Evolutionary conservation across 2,888 invertebrate species (phyloP), one percentile per base, ranked within the genome.

Genomic region (Nemotelus nigrinus): DNA sequence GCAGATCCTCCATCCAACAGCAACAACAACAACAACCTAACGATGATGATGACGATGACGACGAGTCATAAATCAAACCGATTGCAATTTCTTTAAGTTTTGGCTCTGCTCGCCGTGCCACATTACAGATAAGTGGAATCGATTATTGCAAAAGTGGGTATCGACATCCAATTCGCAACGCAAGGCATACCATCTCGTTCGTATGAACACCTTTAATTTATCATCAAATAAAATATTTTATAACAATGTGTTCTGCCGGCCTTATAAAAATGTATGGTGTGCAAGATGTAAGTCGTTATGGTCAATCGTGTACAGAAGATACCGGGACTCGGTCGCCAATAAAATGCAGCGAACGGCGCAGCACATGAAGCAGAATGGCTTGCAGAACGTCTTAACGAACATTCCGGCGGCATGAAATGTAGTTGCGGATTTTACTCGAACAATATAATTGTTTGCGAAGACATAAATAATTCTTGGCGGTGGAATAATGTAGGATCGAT

Each of bases 371-470:
- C 0, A 25, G 60, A 7, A 60, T 41, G 60, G 41, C n/a, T 39
- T 60, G 41, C 67, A n/a, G 8, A 50, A 25, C 5, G 72, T 45
- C 47, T 47, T 60, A 63, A 50, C 57, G 45, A n/a, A 72, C 60
- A 45, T 58, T 58, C 39, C 58, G 58, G 2, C 44, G 47, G 41
- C 45, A 58, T 60, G 72, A 60, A 65, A 65, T 65, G 76, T 76
- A 63, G 75, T 63, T 76, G 76, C 72, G 70, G 72, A 79, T 74
- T 76, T 71, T 45, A 71, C 77, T 76, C 45, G 72, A 79, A 79
- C 79, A 79, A 79, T 78, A 79, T 79, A 79, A 79, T 78, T 79
- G 79, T 76, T 79, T 78, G 76, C 74, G 76, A 79, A 79, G 79
- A 79, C 76, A 79, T 79, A 79, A 79, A 79, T 79, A 79, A 79